phyloP scores from a whole-genome alignment of 2,888 invertebrate species.

The Epirrhoe tristata region DNA sequence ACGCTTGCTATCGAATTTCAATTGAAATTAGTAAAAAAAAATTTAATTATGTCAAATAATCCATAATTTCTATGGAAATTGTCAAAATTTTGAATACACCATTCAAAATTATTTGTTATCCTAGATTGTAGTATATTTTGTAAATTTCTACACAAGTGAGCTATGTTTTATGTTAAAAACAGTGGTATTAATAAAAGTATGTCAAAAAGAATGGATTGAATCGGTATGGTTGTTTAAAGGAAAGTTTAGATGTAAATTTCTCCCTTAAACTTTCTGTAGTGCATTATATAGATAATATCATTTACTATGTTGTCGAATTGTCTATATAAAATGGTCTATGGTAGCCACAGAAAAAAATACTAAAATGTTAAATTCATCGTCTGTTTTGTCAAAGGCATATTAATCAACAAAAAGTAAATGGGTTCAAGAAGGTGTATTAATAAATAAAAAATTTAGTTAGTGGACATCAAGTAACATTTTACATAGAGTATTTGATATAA shows the following conservation, averaged over 20 bases:
- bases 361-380: background rate
- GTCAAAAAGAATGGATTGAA: slow-evolving; percentile 6
- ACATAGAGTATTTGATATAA: slow-evolving; percentile 10
- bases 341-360: background rate
- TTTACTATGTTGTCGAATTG: slow-evolving; percentile 9
- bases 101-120: too few species aligned
- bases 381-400: too few species aligned
- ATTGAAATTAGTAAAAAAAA: too few species aligned
- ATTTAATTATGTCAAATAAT: too few species aligned
- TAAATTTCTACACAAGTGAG: background rate
- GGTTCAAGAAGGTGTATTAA: too few species aligned
- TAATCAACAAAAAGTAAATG: background rate
- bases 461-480: background rate
- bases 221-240: slow-evolving; percentile 11
- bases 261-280: slow-evolving; percentile 13
- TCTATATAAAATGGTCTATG: slow-evolving; percentile 6
- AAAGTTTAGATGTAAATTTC: slow-evolving; percentile 24
- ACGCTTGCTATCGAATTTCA: too few species aligned
- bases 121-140: background rate
- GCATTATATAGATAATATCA: slow-evolving; percentile 7
- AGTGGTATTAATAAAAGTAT: slow-evolving; percentile 1
- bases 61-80: too few species aligned
- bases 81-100: too few species aligned
- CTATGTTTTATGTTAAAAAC: background rate
- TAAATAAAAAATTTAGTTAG: background rate